These are phyloP conservation scores for Lepidocyrtoides sp. DNA, from an alignment of 2,888 invertebrate genomes.

Conservation along the genomic window DNA sequence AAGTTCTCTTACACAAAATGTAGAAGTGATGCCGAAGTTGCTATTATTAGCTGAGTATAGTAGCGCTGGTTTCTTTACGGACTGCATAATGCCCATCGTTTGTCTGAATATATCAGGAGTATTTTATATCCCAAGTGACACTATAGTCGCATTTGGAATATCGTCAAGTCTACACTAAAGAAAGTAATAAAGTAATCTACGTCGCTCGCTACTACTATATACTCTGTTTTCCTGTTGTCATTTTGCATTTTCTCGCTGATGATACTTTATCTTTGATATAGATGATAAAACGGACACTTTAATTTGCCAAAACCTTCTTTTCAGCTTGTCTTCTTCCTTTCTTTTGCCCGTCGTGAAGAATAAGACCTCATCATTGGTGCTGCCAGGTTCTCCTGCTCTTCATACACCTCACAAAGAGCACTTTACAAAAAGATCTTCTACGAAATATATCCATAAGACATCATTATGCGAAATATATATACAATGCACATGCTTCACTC, in stretches of 20 bases:
- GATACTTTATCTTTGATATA: background rate
- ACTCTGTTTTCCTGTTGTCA: background rate
- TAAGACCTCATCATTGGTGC: conserved; percentile 18
- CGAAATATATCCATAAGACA: background rate
- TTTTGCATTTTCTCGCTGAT: background rate
- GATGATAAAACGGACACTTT: conserved; percentile 45
- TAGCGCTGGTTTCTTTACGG: background rate
- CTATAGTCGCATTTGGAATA: too few species aligned
- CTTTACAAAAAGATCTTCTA: background rate
- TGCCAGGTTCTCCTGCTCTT: conserved; percentile 18
- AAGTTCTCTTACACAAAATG: background rate
- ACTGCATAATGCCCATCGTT: background rate
- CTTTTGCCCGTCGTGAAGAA: conserved; percentile 29
- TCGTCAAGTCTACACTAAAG: too few species aligned
- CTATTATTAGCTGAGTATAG: background rate
- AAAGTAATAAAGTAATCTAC: too few species aligned
- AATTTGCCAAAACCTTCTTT: conserved; percentile 59
- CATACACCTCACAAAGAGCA: conserved; percentile 8
- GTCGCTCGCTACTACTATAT: background rate
- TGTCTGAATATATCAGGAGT: too few species aligned
- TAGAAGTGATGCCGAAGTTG: conserved; percentile 14
- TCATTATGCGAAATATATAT: background rate
- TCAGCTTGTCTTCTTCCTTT: conserved; percentile 20
- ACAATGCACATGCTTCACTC: background rate
- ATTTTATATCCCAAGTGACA: too few species aligned